Evolutionary conservation across 2,888 invertebrate species (phyloP).

Genomic region (Bellardia bayeri): DNA sequence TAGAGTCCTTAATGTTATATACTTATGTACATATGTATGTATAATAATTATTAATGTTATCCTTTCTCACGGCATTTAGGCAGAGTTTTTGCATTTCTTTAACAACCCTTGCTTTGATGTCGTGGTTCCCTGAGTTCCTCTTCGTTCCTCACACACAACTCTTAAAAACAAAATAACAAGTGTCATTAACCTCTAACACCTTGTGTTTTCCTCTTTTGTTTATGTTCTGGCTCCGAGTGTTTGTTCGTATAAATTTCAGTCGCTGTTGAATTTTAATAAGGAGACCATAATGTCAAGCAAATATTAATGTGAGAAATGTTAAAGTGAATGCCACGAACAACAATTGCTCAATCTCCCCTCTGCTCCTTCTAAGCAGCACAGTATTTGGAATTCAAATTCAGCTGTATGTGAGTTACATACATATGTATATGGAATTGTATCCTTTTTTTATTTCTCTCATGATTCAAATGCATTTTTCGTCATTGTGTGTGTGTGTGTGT

Average conservation of each 20-base stretch:
- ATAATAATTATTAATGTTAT: constrained; percentile 46
- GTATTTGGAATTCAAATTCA: constrained; percentile 46
- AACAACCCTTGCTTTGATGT: constrained; percentile 54
- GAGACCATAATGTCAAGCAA: constrained; percentile 53
- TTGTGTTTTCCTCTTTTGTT: constrained; percentile 40
- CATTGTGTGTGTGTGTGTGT: too few species aligned
- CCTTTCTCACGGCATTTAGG: constrained; percentile 69
- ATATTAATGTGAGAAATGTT: constrained; percentile 55
- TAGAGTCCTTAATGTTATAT: constrained; percentile 48
- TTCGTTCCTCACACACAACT: background rate
- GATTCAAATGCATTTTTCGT: constrained; percentile 50
- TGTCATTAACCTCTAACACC: constrained; percentile 73
- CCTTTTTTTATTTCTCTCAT: constrained; percentile 26
- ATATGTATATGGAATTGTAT: constrained; percentile 48
- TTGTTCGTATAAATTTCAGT: constrained; percentile 54
- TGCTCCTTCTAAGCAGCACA: background rate
- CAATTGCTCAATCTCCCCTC: constrained; percentile 12
- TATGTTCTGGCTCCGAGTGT: background rate
- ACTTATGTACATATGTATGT: background rate
- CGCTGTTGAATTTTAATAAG: constrained; percentile 40
- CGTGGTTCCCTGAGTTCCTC: background rate
- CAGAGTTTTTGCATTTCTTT: constrained; percentile 30
- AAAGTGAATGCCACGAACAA: constrained; percentile 32
- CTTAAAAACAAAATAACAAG: constrained; percentile 49
- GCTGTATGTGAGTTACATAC: background rate